phyloP scores from a whole-genome alignment of 2,888 invertebrate species.

The Lycocerus yunnanus region DNA sequence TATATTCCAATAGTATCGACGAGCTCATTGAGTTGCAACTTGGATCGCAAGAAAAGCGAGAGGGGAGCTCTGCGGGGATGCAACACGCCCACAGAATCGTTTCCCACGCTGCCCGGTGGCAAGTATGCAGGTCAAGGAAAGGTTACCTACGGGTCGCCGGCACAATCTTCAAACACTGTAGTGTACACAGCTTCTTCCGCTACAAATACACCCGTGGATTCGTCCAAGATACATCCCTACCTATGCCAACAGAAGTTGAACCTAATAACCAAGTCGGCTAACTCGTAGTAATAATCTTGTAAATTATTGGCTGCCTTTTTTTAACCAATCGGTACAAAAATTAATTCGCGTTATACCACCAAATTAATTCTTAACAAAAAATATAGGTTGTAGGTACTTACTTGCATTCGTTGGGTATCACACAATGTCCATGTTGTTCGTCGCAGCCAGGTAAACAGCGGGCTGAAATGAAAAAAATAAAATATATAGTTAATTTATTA shows the following conservation, averaged over 20 bases:
- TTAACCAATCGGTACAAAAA: neutral
- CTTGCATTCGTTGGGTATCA: constrained; percentile 93
- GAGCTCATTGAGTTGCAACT: constrained; percentile 56
- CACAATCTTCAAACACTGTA: constrained; percentile 51
- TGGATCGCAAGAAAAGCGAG: constrained; percentile 50
- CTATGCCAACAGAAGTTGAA: constrained; percentile 23
- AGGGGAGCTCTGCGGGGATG: constrained; percentile 60
- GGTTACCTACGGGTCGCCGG: constrained; percentile 60
- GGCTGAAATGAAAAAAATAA: constrained; percentile 86
- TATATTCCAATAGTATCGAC: constrained; percentile 53
- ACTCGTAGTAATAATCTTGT: constrained; percentile 42
- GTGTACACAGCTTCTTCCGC: constrained; percentile 44
- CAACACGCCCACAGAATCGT: constrained; percentile 57
- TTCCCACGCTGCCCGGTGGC: constrained; percentile 63
- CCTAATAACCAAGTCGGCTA: constrained; percentile 38
- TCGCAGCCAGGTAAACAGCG: constrained; percentile 93
- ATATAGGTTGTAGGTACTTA: constrained; percentile 66
- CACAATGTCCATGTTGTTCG: constrained; percentile 88
- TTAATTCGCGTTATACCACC: neutral
- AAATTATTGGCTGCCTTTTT: constrained; percentile 42
- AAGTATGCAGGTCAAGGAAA: constrained; percentile 69
- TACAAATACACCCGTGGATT: constrained; percentile 36
- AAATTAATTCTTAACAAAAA: neutral
- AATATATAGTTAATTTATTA: too few species aligned
- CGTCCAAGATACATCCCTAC: constrained; percentile 12